Percentiles rank a stretch among this genome's conserved stretches.
phyloP scores from a whole-genome alignment of 2,797 vertebrate genomes.

The Anguilla anguilla region DNA sequence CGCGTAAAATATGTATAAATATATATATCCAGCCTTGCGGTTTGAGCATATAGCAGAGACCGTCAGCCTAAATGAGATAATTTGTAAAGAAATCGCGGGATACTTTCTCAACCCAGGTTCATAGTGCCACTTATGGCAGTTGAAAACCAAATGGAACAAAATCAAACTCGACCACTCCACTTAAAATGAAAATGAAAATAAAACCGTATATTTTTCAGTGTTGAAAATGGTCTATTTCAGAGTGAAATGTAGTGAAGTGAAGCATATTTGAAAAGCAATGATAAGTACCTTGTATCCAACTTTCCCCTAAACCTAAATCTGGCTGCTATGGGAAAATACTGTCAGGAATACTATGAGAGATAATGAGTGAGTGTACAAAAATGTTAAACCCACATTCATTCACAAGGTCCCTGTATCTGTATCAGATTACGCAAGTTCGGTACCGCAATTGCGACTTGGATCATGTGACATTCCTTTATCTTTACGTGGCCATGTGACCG shows the following conservation, averaged over 20 bases:
- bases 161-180: constrained; percentile 59
- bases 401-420: constrained; percentile 40
- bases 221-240: constrained; percentile 62
- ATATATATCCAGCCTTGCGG: constrained; percentile 36
- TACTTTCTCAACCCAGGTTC: constrained; percentile 38
- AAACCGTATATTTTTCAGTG: constrained; percentile 66
- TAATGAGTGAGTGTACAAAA: constrained; percentile 32
- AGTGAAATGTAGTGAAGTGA: constrained; percentile 50
- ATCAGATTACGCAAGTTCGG: constrained; percentile 42
- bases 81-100: constrained; percentile 56
- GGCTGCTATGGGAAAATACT: background rate
- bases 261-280: constrained; percentile 26
- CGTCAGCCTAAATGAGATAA: constrained; percentile 49
- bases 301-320: constrained; percentile 18
- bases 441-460: constrained; percentile 47
- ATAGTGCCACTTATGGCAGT: constrained; percentile 63
- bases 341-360: constrained; percentile 35
- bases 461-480: constrained; percentile 43
- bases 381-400: constrained; percentile 34
- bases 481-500: constrained; percentile 35
- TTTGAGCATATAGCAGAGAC: constrained; percentile 42
- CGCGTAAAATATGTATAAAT: constrained; percentile 40
- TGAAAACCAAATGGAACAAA: constrained; percentile 64
- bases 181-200: constrained; percentile 58
- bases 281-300: constrained; percentile 29